Base-by-base conservation (phyloP, 2,888 invertebrate species). In the Xanthia togata region DNA sequence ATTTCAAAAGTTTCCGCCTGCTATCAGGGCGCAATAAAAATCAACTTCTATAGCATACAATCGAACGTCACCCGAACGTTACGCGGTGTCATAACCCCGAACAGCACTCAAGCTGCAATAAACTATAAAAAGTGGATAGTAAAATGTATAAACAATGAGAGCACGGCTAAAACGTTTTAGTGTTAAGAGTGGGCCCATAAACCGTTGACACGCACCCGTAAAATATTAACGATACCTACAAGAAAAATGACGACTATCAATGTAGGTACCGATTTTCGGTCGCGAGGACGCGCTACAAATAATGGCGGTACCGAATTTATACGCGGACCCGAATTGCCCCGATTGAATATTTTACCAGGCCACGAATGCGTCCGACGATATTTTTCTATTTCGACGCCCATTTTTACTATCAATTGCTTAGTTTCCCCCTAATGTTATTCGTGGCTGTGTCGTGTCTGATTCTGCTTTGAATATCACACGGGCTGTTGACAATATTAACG, bases 131-230 rank as follows among this genome's bases (percentile, higher is more conserved):
- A 95, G 94, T 93, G 93, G 94, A 95, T 95, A 95, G 95, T 96
- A 95, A 96, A 96, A 96, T 94, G 95, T 95, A 96, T 96, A 96
- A 96, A 96, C 96, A 96, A 96, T 95, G 95, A 95, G 95, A 95
- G 94, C 93, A 94, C 92, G 94, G 93, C 95, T 94, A 95, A 96
- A 96, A 95, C 96, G 96, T 95, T 96, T 96, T 95, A 96, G 96
- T 96, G 96, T 95, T 95, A 95, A 96, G 96, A 96, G 96, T 96
- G 95, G 94, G 94, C 92, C 93, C 95, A 95, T 96, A 96, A 96
- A 96, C 93, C 94, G 95, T 94, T 94, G 96, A 95, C 96, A 96
- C 96, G 96, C 96, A 96, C 95, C 94, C 94, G 94, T 96, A 95
- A 96, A 96, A 96, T 96, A 96, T 96, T 96, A 96, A 96, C 96